A percentile compares a stretch with the other conserved stretches of the same genome.
Evolutionary conservation across 1,140 invertebrate species (phyloP).

Genomic region (Drosophila serrata): DNA sequence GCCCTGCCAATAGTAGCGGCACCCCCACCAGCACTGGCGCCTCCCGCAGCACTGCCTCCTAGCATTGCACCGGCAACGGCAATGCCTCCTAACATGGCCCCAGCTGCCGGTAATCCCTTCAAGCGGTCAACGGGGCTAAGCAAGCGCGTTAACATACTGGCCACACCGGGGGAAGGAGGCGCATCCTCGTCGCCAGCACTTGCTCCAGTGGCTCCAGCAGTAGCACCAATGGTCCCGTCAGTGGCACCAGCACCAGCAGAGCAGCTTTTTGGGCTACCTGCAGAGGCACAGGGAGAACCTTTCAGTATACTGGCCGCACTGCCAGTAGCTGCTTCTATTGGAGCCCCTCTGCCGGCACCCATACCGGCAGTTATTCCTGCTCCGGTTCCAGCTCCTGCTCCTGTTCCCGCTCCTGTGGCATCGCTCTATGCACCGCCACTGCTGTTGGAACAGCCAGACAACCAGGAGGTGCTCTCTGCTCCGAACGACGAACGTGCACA

Average conservation of each 20-base stretch:
- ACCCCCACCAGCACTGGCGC: constrained; percentile 20
- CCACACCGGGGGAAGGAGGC: constrained; percentile 30
- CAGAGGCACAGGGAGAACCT: constrained; percentile 17
- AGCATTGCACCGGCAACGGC: constrained; percentile 20
- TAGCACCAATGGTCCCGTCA: constrained; percentile 10
- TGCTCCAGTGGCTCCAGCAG: constrained; percentile 2
- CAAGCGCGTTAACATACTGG: constrained; percentile 81
- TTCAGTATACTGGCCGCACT: constrained; percentile 18
- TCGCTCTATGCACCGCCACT: constrained; percentile 11
- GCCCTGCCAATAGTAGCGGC: not conserved
- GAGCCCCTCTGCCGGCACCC: constrained; percentile 36
- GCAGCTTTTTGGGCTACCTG: constrained; percentile 15
- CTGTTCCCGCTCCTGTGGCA: not conserved
- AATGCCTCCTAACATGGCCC: constrained; percentile 10
- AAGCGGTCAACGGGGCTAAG: constrained; percentile 83
- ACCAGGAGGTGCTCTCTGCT: constrained; percentile 72
- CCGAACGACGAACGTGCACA: constrained; percentile 89
- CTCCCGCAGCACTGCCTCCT: constrained; percentile 6
- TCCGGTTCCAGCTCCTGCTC: constrained; percentile 81
- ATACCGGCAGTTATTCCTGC: constrained; percentile 66
- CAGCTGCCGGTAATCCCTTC: constrained; percentile 69
- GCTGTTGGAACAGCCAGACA: constrained; percentile 41
- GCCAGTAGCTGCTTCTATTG: constrained; percentile 17
- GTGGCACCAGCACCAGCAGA: constrained; percentile 22
- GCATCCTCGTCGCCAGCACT: constrained; percentile 34